A percentile compares a stretch with the other conserved stretches of the same genome.
Evolutionary conservation across 2,113 vertebrate species (phyloP).

Genomic region (Trichomycterus rosablanca): DNA sequence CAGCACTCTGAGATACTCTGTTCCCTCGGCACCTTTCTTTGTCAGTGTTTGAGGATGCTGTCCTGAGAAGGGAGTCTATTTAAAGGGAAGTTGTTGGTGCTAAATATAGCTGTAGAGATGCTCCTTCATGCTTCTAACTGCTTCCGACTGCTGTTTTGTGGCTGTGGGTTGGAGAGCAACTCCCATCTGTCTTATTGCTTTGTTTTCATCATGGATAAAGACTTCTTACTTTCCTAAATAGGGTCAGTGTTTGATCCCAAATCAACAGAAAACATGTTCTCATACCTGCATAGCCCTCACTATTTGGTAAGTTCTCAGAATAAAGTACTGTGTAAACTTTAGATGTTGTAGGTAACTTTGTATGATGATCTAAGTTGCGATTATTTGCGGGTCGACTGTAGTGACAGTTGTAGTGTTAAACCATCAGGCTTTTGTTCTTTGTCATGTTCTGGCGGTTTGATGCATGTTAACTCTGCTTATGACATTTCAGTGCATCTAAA

Average conservation of each 20-base stretch:
- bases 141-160: constrained; percentile 15
- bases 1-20: constrained; percentile 45
- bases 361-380: no score
- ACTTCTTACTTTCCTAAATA: background rate
- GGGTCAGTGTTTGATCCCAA: background rate
- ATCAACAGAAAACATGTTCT: constrained; percentile 54
- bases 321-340: constrained; percentile 43
- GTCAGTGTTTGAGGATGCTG: constrained; percentile 48
- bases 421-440: no score
- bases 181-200: background rate
- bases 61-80: constrained; percentile 61
- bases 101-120: constrained; percentile 64
- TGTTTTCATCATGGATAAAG: background rate
- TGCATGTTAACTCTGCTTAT: constrained; percentile 25
- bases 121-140: constrained; percentile 19
- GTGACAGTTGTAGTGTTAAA: no score
- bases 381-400: no score
- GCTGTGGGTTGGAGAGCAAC: constrained; percentile 10
- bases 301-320: constrained; percentile 55
- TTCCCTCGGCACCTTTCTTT: constrained; percentile 9
- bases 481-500: no score
- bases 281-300: constrained; percentile 58
- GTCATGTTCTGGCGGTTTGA: background rate
- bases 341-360: constrained; percentile 18
- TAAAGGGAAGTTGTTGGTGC: constrained; percentile 47